These are phyloP conservation scores for Leuciscus waleckii DNA, from an alignment of 2,797 vertebrate species.

Conservation along the genomic window DNA sequence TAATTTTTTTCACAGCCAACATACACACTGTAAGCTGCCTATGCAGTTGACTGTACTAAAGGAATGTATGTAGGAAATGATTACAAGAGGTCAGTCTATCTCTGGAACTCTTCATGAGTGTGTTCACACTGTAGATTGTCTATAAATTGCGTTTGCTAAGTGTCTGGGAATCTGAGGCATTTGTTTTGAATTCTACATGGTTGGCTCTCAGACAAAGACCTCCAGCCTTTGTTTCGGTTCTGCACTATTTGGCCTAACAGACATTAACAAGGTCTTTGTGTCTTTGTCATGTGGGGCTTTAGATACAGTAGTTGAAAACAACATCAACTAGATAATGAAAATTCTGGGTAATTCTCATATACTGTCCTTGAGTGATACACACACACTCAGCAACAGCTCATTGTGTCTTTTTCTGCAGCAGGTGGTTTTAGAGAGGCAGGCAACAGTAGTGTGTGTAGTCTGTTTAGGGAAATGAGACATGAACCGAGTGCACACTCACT, in stretches of 20 bases:
- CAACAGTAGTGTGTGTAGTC: conserved; percentile 39
- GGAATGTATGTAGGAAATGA: conserved; percentile 7
- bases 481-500: conserved; percentile 47
- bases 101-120: not conserved
- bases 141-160: conserved; percentile 6
- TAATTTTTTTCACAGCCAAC: not conserved
- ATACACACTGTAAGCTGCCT: not conserved
- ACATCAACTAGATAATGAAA: conserved; percentile 9
- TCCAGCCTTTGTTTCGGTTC: conserved; percentile 30
- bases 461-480: conserved; percentile 51
- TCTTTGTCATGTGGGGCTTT: conserved; percentile 24
- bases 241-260: conserved; percentile 34
- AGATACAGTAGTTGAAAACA: conserved; percentile 25
- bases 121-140: conserved; percentile 22
- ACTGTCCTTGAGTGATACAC: not conserved
- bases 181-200: conserved; percentile 29
- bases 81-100: not conserved
- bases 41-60: not conserved
- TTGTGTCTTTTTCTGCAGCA: conserved; percentile 48
- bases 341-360: conserved; percentile 20
- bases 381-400: conserved; percentile 20
- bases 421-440: conserved; percentile 39
- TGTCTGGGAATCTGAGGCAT: conserved; percentile 48
- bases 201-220: conserved; percentile 41
- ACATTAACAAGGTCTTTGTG: conserved; percentile 38